phyloP scores from a whole-genome alignment of 1,140 invertebrate genomes.

The Popillia japonica region DNA sequence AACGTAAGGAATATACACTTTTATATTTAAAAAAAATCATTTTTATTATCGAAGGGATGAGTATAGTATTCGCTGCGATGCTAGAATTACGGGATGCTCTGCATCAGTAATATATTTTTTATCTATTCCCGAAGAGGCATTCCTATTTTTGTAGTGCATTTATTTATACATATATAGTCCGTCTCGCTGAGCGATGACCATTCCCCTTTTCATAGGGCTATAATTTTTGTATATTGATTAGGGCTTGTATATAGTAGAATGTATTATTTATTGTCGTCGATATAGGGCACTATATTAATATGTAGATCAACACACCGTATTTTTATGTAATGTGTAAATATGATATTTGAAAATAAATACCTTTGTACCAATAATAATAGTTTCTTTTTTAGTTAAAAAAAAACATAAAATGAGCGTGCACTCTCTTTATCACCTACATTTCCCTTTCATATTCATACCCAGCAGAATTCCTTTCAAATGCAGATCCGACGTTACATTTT shows the following conservation, averaged over 20 bases:
- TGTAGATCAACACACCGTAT: conserved; percentile 33
- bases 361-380: conserved; percentile 55
- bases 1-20: no score
- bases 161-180: conserved; percentile 22
- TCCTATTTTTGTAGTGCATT: conserved; percentile 38
- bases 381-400: conserved; percentile 54
- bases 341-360: conserved; percentile 49
- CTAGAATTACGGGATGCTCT: no score
- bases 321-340: conserved; percentile 33
- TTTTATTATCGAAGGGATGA: no score
- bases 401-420: neutral
- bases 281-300: conserved; percentile 31
- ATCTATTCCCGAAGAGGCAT: conserved; percentile 30
- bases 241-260: conserved; percentile 34
- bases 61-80: no score
- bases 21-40: no score
- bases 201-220: conserved; percentile 24
- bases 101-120: conserved; percentile 1
- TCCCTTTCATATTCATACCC: no score
- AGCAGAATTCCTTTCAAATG: no score
- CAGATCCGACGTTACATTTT: no score
- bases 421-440: no score
- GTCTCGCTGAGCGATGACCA: conserved; percentile 24
- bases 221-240: conserved; percentile 37
- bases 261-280: conserved; percentile 36